Evolutionary conservation across 2,113 vertebrate genomes (phyloP), one percentile per base, ranked within the genome.

Genomic region (Craseonycteris thonglongyai): DNA sequence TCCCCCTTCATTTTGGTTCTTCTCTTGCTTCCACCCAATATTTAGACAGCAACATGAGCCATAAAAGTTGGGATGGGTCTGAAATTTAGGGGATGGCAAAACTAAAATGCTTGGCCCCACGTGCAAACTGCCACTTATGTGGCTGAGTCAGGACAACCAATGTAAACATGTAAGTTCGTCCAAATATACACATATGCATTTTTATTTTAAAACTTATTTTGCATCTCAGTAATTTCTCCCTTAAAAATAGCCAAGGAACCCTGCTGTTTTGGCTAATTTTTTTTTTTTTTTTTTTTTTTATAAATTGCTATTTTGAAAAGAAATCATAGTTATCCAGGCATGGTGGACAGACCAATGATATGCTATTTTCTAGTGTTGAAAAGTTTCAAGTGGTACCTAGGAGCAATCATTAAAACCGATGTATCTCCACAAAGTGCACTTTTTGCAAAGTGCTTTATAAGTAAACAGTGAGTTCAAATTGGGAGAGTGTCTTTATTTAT

Each of bases 1-100:
- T 61, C 40, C 81, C 89, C 75, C 40, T 97, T 98, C 98, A 98
- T 98, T 98, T 98, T 97, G 56, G 95, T 96, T 91, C 91, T 95
- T 91, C 82, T 84, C 72, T 40, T 97, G 49, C 91, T 89, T 91
- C 97, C 85, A 96, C 95, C 97, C 97, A 97, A 97, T 96, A 96
- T 97, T 98, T 98, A 98, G 97, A 97, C 96, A 98, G 97, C 97
- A 98, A 96, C 76, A 90, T 63, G 86, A 98, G 82, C 88, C 95
- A 97, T 90, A 89, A 49, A 97, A 96, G 69, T 72, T 88, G 94
- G 86, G 80, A 75, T 81, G 88, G 94, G 80, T 91, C 89, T 96
- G 74, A 95, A 92, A 94, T 96, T 97, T 97, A 76, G 95, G 68
- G 80, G 93, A 96, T 94, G 28, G 33, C 84, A 78, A 69, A 18